These are phyloP conservation scores for Rhagium mordax DNA, from an alignment of 2,888 invertebrate species.

Conservation along the genomic window DNA sequence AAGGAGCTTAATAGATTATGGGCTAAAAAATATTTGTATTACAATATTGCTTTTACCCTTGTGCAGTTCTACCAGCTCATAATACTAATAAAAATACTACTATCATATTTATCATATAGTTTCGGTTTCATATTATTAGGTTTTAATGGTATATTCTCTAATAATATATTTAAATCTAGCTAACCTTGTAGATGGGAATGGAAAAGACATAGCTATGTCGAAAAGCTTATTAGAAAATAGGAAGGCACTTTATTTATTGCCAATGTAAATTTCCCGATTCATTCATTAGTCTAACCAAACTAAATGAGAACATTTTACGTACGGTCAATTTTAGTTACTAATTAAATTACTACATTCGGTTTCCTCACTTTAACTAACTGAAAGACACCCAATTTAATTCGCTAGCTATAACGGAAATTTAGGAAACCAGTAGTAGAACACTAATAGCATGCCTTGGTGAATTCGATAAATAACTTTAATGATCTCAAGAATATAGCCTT, in stretches of 20 bases:
- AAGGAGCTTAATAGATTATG: too few species aligned
- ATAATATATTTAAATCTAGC: too few species aligned
- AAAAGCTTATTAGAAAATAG: not conserved
- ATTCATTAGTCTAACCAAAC: slow-evolving; percentile 11
- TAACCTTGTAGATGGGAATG: too few species aligned
- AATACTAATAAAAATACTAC: too few species aligned
- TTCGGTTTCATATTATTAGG: too few species aligned
- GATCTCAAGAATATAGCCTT: not conserved
- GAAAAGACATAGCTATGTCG: not conserved
- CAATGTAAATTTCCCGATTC: not conserved
- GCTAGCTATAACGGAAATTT: not conserved
- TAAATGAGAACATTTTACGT: slow-evolving; percentile 15
- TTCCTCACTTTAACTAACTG: slow-evolving; percentile 6
- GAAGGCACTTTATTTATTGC: not conserved
- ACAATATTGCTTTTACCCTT: too few species aligned
- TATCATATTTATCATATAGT: too few species aligned
- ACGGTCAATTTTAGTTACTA: slow-evolving; percentile 19
- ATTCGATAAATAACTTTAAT: not conserved
- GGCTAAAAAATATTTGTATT: too few species aligned
- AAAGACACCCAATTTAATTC: slow-evolving; percentile 20
- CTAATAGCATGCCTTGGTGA: not conserved
- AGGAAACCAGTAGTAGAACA: not conserved
- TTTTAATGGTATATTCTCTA: too few species aligned
- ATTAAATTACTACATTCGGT: slow-evolving; percentile 15
- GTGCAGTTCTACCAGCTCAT: too few species aligned